Evolutionary conservation across 2,113 vertebrate species (phyloP).

Genomic region (Heterotis niloticus): DNA sequence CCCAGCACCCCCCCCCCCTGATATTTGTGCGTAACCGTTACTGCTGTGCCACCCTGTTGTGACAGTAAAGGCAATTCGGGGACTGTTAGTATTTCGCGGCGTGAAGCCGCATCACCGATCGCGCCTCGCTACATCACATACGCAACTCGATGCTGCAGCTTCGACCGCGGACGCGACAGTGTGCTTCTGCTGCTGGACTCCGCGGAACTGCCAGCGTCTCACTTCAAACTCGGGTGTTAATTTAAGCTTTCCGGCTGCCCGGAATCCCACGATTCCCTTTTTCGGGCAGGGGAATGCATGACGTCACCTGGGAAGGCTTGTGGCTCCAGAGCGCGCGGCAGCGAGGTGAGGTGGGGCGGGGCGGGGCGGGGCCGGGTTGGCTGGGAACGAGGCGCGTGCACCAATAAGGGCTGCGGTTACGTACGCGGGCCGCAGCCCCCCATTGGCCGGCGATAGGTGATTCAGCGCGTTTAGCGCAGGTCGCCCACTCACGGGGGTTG

Average conservation of each 20-base stretch:
- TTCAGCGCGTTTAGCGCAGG: conserved; percentile 60
- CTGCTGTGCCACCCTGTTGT: too few relatives aligned
- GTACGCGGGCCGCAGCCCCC: conserved; percentile 37
- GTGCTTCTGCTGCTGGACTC: background rate
- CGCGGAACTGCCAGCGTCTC: conserved; percentile 8
- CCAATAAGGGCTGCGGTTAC: conserved; percentile 51
- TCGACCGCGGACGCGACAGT: too few relatives aligned
- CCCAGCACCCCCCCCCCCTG: too few relatives aligned
- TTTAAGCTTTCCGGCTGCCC: conserved; percentile 20
- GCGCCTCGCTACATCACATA: too few relatives aligned
- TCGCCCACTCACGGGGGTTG: conserved; percentile 52
- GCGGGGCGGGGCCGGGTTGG: conserved; percentile 35
- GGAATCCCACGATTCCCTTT: conserved; percentile 52
- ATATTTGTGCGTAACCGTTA: too few relatives aligned
- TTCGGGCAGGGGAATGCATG: conserved; percentile 55
- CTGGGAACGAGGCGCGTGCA: conserved; percentile 32
- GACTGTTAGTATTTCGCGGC: too few relatives aligned
- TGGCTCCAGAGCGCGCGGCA: conserved; percentile 30
- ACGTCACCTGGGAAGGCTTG: conserved; percentile 61
- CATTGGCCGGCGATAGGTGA: conserved; percentile 63
- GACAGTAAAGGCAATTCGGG: too few relatives aligned
- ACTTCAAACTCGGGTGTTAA: conserved; percentile 19
- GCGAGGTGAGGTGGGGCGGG: conserved; percentile 31
- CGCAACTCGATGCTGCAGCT: too few relatives aligned
- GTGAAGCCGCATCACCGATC: too few relatives aligned